Conservation (phyloP, 2,797 vertebrate species). For the Mustela erminea region DNA sequence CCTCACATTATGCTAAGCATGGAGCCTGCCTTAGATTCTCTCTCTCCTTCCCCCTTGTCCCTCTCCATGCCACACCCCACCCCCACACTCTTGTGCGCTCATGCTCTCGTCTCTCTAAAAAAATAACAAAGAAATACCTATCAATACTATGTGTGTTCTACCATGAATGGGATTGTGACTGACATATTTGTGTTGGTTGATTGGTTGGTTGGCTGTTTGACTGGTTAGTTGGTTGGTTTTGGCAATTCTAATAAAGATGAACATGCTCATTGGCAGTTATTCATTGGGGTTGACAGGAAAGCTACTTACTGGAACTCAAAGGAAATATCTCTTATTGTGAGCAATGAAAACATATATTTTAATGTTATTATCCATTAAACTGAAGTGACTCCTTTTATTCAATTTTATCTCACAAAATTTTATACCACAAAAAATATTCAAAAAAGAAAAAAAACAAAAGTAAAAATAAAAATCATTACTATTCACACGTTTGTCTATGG, state of each 20-base stretch:
- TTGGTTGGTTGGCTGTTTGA: too few relatives aligned
- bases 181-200: neutral
- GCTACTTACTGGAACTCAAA: neutral
- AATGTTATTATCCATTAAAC: neutral
- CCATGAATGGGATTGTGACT: neutral
- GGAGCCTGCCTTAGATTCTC: neutral
- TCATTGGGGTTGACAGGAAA: neutral
- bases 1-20: neutral
- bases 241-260: neutral
- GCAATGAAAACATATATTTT: neutral
- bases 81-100: too few relatives aligned
- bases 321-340: neutral
- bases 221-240: neutral
- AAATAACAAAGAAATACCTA: neutral
- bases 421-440: neutral
- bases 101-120: neutral
- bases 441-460: neutral
- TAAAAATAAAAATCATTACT: neutral
- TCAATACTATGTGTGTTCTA: neutral
- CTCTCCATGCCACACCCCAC: neutral
- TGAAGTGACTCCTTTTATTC: neutral
- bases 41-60: neutral
- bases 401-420: neutral
- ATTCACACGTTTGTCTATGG: neutral
- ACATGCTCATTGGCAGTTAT: neutral